phyloP scores from a whole-genome alignment of 2,797 vertebrate species.

The Pseudochirops cupreus region DNA sequence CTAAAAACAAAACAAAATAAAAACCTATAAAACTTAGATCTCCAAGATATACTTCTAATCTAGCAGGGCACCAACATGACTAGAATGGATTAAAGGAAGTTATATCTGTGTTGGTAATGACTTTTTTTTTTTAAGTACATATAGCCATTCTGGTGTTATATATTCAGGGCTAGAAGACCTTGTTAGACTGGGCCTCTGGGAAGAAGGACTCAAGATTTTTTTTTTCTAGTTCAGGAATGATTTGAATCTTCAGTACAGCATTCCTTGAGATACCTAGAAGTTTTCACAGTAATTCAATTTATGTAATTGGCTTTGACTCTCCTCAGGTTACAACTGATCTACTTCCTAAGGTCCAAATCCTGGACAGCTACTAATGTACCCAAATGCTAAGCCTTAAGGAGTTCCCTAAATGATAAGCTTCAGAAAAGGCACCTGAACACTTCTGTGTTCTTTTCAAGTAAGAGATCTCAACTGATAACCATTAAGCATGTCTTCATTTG shows the following conservation, averaged over 20 bases:
- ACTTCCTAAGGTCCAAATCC: not conserved
- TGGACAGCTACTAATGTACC: not conserved
- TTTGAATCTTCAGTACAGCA: not conserved
- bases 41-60: constrained; percentile 10
- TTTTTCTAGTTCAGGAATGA: constrained; percentile 34
- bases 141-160: not conserved
- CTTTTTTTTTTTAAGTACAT: not conserved
- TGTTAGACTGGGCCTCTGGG: constrained; percentile 14
- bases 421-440: not conserved
- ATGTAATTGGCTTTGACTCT: constrained; percentile 18
- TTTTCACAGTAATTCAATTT: constrained; percentile 32
- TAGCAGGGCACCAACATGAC: not conserved
- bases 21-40: not conserved
- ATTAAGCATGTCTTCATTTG: not conserved
- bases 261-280: not conserved
- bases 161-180: not conserved
- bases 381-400: not conserved
- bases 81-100: not conserved
- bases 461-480: not conserved
- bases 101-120: not conserved
- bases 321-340: constrained; percentile 4
- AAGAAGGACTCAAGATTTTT: constrained; percentile 11
- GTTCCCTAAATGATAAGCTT: not conserved
- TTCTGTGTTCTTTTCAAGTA: not conserved
- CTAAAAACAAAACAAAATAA: not conserved